A percentile compares a stretch with the other conserved stretches of the same genome.
These are phyloP conservation scores for Papilio dardanus DNA, from an alignment of 1,140 invertebrate species.

Conservation along the genomic window DNA sequence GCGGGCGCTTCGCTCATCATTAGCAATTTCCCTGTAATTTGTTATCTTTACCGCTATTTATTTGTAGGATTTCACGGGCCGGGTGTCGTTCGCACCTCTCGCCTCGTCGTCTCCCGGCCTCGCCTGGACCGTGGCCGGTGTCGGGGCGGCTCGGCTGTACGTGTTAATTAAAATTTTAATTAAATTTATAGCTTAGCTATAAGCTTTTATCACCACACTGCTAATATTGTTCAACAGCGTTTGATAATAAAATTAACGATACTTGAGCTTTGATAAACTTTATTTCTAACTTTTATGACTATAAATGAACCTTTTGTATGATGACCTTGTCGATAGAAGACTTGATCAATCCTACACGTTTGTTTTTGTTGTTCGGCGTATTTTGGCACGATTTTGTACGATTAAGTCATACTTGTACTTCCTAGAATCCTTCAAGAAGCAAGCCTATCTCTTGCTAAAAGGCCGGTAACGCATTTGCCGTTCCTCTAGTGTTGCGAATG, in stretches of 20 bases:
- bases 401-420: too few species aligned
- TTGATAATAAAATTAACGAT: background rate
- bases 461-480: too few species aligned
- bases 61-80: constrained; percentile 76
- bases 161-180: constrained; percentile 15
- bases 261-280: background rate
- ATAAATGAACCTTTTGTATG: too few species aligned
- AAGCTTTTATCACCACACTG: background rate
- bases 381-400: too few species aligned
- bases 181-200: background rate
- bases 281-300: background rate
- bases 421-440: too few species aligned
- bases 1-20: constrained; percentile 78
- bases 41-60: constrained; percentile 81
- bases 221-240: background rate
- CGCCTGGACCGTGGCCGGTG: background rate
- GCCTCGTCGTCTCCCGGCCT: constrained; percentile 12
- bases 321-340: too few species aligned
- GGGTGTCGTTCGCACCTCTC: constrained; percentile 61
- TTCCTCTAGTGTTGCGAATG: too few species aligned
- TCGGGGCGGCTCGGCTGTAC: background rate
- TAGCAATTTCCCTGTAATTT: constrained; percentile 82
- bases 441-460: too few species aligned
- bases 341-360: too few species aligned
- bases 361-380: too few species aligned